Conservation (phyloP, 1,140 invertebrate species). For the Sitobion miscanthi region DNA sequence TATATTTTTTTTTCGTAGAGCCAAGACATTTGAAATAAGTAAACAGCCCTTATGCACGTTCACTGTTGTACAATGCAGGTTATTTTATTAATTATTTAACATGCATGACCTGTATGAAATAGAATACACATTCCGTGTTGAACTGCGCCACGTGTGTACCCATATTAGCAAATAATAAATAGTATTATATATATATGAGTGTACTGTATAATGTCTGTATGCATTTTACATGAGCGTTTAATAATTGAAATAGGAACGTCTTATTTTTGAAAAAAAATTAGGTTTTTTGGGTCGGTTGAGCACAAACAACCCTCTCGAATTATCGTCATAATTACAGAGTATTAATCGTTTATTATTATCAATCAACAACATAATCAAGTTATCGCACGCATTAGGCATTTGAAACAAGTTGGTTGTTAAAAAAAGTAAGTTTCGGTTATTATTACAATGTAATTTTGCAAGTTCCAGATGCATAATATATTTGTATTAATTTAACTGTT, state of each 20-base stretch:
- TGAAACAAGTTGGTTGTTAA: not conserved
- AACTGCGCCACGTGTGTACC: not conserved
- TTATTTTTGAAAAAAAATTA: not conserved
- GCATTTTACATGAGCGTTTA: not conserved
- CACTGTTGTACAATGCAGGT: not conserved
- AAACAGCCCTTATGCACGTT: not conserved
- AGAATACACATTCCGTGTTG: not conserved
- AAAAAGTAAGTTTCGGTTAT: not conserved
- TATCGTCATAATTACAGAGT: not conserved
- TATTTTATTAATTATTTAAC: not conserved
- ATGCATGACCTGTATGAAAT: not conserved
- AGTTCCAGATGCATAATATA: not conserved
- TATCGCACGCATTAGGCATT: not conserved
- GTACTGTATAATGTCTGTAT: too few species aligned
- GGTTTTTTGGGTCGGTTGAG: not conserved
- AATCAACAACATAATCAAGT: not conserved
- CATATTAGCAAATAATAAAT: too few species aligned
- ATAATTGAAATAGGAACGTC: not conserved
- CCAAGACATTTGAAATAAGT: not conserved
- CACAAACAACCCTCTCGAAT: not conserved
- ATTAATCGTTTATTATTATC: too few species aligned
- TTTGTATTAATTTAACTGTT: not conserved
- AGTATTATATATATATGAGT: too few species aligned
- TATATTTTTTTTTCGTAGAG: too few species aligned
- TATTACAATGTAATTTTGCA: not conserved